Evolutionary conservation across 1,140 invertebrate genomes (phyloP).

Genomic region (Rhyacophila brunnea): DNA sequence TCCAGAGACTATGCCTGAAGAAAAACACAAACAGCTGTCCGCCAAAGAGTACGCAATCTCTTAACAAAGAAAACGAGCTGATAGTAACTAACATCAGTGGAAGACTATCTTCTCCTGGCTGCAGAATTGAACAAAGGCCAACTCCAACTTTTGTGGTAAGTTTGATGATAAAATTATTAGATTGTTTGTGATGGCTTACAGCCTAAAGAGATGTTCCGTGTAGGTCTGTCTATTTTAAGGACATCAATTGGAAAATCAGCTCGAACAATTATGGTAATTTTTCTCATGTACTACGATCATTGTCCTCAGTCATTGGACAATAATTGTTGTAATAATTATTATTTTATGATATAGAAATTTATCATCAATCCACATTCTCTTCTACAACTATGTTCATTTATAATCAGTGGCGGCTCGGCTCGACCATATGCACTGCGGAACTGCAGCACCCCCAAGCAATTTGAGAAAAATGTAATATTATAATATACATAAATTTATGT

Average conservation of each 20-base stretch:
- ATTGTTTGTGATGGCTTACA: not conserved
- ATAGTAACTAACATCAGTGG: not conserved
- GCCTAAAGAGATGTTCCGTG: not conserved
- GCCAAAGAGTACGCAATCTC: not conserved
- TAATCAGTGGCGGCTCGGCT: too few relatives aligned
- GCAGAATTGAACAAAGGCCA: not conserved
- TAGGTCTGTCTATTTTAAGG: not conserved
- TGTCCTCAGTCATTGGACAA: too few relatives aligned
- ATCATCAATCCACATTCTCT: too few relatives aligned
- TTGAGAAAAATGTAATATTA: too few relatives aligned
- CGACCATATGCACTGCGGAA: too few relatives aligned
- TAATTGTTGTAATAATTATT: too few relatives aligned
- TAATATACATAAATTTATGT: too few relatives aligned
- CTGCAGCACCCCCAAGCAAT: too few relatives aligned
- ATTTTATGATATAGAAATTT: too few relatives aligned
- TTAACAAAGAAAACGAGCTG: not conserved
- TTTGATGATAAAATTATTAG: not conserved
- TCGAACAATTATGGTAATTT: too few relatives aligned
- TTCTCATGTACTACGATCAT: too few relatives aligned
- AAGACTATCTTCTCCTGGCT: not conserved
- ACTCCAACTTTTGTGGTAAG: slow-evolving; percentile 29
- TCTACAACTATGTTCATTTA: too few relatives aligned
- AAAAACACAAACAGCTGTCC: slow-evolving; percentile 21
- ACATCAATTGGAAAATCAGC: not conserved
- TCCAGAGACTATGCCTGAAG: slow-evolving; percentile 17